These are phyloP conservation scores for Hofmannophila pseudospretella DNA, from an alignment of 2,888 invertebrate genomes.

Conservation along the genomic window DNA sequence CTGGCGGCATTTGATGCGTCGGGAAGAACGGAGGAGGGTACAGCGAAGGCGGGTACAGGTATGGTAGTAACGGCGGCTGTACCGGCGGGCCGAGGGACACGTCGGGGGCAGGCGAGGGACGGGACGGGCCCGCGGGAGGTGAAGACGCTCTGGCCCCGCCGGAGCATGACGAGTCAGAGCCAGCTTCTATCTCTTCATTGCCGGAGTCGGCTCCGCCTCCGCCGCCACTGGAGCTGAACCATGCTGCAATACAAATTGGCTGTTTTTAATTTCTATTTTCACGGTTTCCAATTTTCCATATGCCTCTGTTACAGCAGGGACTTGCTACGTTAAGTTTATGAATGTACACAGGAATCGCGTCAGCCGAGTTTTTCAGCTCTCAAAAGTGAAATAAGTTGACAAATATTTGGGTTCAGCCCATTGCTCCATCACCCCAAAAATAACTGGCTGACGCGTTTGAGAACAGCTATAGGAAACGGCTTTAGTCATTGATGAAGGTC, in stretches of 20 bases:
- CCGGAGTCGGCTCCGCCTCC: conserved; percentile 72
- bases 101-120: conserved; percentile 90
- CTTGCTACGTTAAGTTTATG: no score
- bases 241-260: conserved; percentile 64
- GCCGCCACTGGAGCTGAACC: conserved; percentile 81
- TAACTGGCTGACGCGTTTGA: no score
- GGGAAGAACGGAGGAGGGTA: conserved; percentile 88
- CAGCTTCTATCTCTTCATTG: conserved; percentile 82
- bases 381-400: no score
- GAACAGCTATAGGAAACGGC: no score
- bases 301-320: no score
- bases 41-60: conserved; percentile 93
- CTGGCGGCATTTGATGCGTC: conserved; percentile 87
- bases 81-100: conserved; percentile 96
- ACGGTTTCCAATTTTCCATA: no score
- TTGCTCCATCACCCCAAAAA: no score
- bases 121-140: conserved; percentile 76
- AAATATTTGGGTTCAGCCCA: no score
- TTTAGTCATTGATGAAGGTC: no score
- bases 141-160: conserved; percentile 79
- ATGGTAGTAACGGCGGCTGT: conserved; percentile 94
- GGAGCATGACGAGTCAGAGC: conserved; percentile 86
- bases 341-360: no score
- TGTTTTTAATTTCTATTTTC: no score
- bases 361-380: no score